Evolutionary conservation across 92 coral and sea anemone genomes (phyloP).

Genomic region (Nematostella vectensis): DNA sequence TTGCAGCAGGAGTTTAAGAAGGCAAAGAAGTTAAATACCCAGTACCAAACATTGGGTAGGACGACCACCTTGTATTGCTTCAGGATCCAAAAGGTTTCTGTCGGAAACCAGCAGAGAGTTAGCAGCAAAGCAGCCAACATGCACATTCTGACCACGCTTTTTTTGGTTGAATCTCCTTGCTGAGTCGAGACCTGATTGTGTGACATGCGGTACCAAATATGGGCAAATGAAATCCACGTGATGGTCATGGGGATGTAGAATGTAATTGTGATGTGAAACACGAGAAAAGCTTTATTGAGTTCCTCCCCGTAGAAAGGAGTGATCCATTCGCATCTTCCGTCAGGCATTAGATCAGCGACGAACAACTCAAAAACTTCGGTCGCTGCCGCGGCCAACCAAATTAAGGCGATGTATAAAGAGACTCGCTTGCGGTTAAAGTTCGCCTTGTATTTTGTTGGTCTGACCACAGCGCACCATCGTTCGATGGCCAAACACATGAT

Average conservation of each 20-base stretch:
- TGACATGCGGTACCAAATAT: slow-evolving; percentile 42
- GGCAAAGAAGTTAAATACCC: slow-evolving; percentile 43
- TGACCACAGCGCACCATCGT: slow-evolving; percentile 71
- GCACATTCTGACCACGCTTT: slow-evolving; percentile 52
- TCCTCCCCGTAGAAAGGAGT: slow-evolving; percentile 24
- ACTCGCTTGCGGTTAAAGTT: slow-evolving; percentile 33
- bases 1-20: slow-evolving; percentile 58
- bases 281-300: slow-evolving; percentile 19
- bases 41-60: slow-evolving; percentile 28
- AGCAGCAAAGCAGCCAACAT: slow-evolving; percentile 53
- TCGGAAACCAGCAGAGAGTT: slow-evolving; percentile 75
- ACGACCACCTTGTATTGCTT: slow-evolving; percentile 29
- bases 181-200: slow-evolving; percentile 13
- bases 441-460: slow-evolving; percentile 48
- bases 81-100: slow-evolving; percentile 36
- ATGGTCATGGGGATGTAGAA: slow-evolving; percentile 57
- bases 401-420: slow-evolving; percentile 28
- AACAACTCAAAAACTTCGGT: slow-evolving; percentile 39
- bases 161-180: slow-evolving; percentile 30
- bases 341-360: slow-evolving; percentile 18
- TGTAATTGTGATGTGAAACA: slow-evolving; percentile 45
- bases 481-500: slow-evolving; percentile 69
- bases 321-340: slow-evolving; percentile 25
- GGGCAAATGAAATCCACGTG: slow-evolving; percentile 56
- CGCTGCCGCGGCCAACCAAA: slow-evolving; percentile 37